Evolutionary conservation across 2,797 vertebrate species (phyloP), one percentile per base, ranked within the genome.

Genomic region (Tangara arthus): DNA sequence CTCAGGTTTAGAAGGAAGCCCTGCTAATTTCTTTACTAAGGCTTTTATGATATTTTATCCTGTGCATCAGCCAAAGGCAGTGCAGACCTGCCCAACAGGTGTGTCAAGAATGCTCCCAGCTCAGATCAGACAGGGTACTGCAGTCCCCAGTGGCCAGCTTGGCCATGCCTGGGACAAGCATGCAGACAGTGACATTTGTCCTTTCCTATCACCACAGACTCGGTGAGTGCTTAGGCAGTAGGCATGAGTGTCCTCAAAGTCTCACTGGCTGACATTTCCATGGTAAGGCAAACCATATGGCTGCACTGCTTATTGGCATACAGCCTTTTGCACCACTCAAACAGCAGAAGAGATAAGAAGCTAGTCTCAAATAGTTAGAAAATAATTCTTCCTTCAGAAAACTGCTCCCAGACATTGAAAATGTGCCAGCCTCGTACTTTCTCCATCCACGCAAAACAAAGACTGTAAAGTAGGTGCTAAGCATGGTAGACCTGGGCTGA

Each of bases 201-300:
- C 73, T 61, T 69, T 84, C 37, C 59, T 65, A 4, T 50, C 49
- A 55, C 39, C 14, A 15, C 22, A 90, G 69, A 35, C 35, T 23
- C 0, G 0, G 20, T 10, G 39, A 85, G 18, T 53, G 53, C 24
- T 83, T 44, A 53, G 77, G 35, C 30, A 70, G 88, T 53, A 84
- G 69, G 30, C 68, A 47, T 2, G 21, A 76, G 35, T 76, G 42
- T 94, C 53, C 86, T 84, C 41, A 87, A 57, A 90, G 42, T 64
- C 53, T 80, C 77, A 35, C 83, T 94, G 89, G 68, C 73, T 94
- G 91, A 73, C 66, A 87, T 95, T 93, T 95, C 77, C 65, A 55
- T 13, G 15, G 59, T 44, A 72, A 94, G 41, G 19, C 46, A 89
- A 96, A 82, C 50, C 76, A 89, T 80, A 94, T 73, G 89, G 37